Percentiles rank a stretch among this genome's conserved stretches.
These are phyloP conservation scores for Bombus difficillimus DNA, from an alignment of 1,140 invertebrate genomes.

Conservation along the genomic window DNA sequence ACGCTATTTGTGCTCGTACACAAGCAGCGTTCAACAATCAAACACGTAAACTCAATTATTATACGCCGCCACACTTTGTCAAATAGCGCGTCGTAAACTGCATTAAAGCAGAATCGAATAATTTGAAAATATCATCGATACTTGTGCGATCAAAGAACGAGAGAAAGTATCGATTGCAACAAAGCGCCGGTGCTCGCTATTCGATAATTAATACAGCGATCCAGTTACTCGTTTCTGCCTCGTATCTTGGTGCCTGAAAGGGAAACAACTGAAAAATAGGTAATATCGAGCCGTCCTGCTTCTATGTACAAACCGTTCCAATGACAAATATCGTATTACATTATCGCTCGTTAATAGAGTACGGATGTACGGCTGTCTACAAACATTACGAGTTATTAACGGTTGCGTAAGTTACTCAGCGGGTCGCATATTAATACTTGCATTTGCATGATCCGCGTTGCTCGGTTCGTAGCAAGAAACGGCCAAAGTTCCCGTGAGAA, in stretches of 20 bases:
- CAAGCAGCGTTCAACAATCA: not conserved
- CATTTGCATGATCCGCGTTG: constrained; percentile 24
- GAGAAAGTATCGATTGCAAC: not conserved
- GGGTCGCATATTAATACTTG: constrained; percentile 25
- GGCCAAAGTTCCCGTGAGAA: not conserved
- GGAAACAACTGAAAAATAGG: constrained; percentile 20
- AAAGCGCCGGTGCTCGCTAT: not conserved
- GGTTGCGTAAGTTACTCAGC: constrained; percentile 1
- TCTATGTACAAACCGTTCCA: not conserved
- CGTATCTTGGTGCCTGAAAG: not conserved
- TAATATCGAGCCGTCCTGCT: not conserved
- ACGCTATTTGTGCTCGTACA: not conserved
- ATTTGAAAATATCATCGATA: constrained; percentile 1
- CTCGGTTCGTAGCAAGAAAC: not conserved
- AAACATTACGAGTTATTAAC: constrained; percentile 40
- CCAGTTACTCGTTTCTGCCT: not conserved
- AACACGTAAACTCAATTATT: constrained; percentile 9
- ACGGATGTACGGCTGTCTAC: not conserved
- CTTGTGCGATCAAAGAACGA: not conserved
- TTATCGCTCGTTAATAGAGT: constrained; percentile 12
- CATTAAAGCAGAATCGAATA: not conserved
- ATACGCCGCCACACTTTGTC: not conserved
- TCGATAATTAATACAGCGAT: constrained; percentile 18
- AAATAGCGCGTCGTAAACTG: not conserved
- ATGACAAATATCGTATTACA: constrained; percentile 17